Evolutionary conservation across 2,113 vertebrate species (phyloP).

Genomic region (Regulus satrapa): DNA sequence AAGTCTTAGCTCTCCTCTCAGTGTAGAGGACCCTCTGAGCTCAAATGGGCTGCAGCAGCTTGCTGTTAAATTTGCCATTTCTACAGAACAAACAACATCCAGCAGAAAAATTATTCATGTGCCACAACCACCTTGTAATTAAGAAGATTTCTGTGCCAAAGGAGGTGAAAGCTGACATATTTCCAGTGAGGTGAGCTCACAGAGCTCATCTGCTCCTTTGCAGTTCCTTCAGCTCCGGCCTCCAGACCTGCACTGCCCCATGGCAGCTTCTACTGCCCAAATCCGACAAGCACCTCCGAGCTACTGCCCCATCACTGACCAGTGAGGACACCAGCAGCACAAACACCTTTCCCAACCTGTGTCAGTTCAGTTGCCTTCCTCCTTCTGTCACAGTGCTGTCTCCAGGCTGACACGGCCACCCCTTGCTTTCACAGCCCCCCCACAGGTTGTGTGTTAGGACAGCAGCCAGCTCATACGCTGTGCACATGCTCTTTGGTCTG

Average conservation of each 20-base stretch:
- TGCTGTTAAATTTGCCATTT: not conserved
- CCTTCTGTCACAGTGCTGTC: not conserved
- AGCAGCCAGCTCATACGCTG: not conserved
- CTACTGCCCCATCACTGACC: not conserved
- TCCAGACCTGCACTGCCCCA: not conserved
- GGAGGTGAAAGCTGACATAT: not conserved
- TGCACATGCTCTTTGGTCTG: not conserved
- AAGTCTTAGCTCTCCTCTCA: not conserved
- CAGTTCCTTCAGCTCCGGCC: not conserved
- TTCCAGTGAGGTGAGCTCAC: not conserved
- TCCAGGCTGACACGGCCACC: not conserved
- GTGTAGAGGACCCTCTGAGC: not conserved
- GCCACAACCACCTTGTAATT: not conserved
- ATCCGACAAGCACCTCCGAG: not conserved
- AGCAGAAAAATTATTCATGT: not conserved
- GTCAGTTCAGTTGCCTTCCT: not conserved
- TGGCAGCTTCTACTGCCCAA: fast-evolving
- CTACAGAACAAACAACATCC: not conserved
- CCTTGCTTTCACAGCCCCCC: not conserved
- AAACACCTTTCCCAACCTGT: not conserved
- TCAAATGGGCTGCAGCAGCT: not conserved
- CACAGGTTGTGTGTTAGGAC: not conserved
- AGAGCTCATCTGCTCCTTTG: not conserved
- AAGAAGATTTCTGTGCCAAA: not conserved
- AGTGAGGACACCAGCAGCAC: not conserved